phyloP scores from a whole-genome alignment of 2,113 vertebrate genomes.

The Catharus bicknelli region DNA sequence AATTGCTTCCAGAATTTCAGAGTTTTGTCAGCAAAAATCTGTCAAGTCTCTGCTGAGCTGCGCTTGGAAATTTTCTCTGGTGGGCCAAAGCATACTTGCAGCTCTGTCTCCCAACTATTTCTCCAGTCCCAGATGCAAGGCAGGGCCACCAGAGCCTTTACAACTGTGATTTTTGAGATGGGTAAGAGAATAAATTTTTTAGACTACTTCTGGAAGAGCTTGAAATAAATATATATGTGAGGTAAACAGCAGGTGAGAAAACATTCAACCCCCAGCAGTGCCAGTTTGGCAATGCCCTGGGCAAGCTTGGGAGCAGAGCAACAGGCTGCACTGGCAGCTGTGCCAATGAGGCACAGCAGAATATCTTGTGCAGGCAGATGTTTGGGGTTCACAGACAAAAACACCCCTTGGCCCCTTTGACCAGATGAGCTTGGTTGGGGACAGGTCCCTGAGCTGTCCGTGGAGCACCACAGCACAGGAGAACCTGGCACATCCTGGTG shows the following conservation, averaged over 20 bases:
- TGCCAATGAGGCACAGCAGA: neutral
- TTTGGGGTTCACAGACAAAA: neutral
- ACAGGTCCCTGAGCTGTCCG: accelerated
- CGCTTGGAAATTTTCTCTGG: neutral
- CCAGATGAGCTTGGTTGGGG: neutral
- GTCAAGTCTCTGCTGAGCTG: neutral
- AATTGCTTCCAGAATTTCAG: neutral
- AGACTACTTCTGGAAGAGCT: neutral
- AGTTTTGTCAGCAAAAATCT: neutral
- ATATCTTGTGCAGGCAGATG: neutral
- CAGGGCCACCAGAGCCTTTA: neutral
- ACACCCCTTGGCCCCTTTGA: accelerated
- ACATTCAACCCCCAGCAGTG: neutral
- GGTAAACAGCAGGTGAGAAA: neutral
- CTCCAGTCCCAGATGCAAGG: neutral
- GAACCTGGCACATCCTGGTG: accelerated
- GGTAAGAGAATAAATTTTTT: neutral
- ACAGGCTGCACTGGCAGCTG: accelerated
- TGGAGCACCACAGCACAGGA: accelerated
- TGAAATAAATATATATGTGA: neutral
- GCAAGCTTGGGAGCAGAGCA: neutral
- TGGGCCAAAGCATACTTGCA: neutral
- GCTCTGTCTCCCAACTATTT: neutral
- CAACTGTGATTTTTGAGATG: neutral
- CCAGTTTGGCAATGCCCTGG: neutral